Evolutionary conservation across 2,797 vertebrate genomes (phyloP).

Genomic region (Hypotaenidia philippensis): DNA sequence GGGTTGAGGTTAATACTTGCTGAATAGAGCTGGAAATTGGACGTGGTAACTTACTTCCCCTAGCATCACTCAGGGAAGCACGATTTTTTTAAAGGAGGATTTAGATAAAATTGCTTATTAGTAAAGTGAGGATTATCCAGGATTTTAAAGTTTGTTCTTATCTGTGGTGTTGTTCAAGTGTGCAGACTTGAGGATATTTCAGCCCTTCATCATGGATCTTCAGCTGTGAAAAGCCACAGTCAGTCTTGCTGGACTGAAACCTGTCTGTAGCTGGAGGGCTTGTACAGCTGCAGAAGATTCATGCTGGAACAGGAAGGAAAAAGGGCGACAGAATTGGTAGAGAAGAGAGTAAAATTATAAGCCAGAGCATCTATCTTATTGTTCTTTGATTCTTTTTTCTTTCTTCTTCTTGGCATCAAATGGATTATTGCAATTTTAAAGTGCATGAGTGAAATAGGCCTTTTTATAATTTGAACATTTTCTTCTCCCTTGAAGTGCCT

Average conservation of each 20-base stretch:
- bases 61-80: slow-evolving; percentile 48
- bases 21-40: slow-evolving; percentile 50
- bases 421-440: slow-evolving; percentile 32
- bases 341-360: slow-evolving; percentile 13
- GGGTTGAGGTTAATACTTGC: neutral
- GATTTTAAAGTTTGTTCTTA: slow-evolving; percentile 79
- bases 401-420: slow-evolving; percentile 1
- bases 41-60: slow-evolving; percentile 43
- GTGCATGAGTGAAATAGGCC: neutral
- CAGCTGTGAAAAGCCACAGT: neutral
- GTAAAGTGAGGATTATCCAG: slow-evolving; percentile 78
- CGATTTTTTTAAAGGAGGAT: slow-evolving; percentile 70
- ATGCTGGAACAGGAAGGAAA: neutral
- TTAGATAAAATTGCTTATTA: slow-evolving; percentile 80
- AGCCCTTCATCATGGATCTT: slow-evolving; percentile 34
- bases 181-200: slow-evolving; percentile 51
- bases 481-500: slow-evolving; percentile 44
- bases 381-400: slow-evolving; percentile 9
- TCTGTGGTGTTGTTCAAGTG: slow-evolving; percentile 59
- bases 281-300: neutral
- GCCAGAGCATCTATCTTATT: slow-evolving; percentile 11
- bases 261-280: neutral
- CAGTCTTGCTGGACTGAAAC: neutral
- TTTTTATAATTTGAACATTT: slow-evolving; percentile 12
- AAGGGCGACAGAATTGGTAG: neutral